Percentiles rank a stretch among this genome's conserved stretches.
phyloP scores from a whole-genome alignment of 2,113 vertebrate species.

The Microcebus tavaratra region DNA sequence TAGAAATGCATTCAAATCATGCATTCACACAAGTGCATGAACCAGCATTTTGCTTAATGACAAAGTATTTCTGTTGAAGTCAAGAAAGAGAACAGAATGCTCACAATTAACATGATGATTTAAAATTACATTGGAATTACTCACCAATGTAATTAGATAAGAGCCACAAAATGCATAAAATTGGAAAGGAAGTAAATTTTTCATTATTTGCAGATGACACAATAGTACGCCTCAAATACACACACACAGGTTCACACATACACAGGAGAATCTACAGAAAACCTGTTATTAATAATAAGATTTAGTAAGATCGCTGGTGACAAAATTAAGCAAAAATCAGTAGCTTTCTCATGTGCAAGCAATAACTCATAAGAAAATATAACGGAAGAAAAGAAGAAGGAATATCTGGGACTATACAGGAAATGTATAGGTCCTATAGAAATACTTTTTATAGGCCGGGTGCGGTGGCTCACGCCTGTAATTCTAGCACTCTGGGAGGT shows the following conservation, averaged over 20 bases:
- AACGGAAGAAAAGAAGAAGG: neutral
- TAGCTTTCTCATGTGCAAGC: neutral
- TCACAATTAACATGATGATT: neutral
- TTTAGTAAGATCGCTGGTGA: neutral
- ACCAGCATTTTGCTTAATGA: neutral
- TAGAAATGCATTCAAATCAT: neutral
- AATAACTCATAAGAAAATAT: neutral
- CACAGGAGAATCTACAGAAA: neutral
- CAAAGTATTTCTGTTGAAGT: neutral
- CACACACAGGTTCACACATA: neutral
- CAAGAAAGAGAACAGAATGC: neutral
- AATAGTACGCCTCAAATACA: neutral
- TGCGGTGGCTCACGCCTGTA: no score
- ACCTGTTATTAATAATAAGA: neutral
- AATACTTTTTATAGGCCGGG: neutral
- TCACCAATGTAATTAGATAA: neutral
- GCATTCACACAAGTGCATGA: neutral
- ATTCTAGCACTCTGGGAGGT: no score
- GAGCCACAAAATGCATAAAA: neutral
- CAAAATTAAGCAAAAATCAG: constrained; percentile 17
- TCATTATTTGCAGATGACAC: constrained; percentile 28
- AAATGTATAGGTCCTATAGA: neutral
- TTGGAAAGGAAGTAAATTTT: neutral
- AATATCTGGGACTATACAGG: no score
- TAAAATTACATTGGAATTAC: neutral